phyloP scores from a whole-genome alignment of 2,888 invertebrate species.

The Branchipolynoe longqiensis region DNA sequence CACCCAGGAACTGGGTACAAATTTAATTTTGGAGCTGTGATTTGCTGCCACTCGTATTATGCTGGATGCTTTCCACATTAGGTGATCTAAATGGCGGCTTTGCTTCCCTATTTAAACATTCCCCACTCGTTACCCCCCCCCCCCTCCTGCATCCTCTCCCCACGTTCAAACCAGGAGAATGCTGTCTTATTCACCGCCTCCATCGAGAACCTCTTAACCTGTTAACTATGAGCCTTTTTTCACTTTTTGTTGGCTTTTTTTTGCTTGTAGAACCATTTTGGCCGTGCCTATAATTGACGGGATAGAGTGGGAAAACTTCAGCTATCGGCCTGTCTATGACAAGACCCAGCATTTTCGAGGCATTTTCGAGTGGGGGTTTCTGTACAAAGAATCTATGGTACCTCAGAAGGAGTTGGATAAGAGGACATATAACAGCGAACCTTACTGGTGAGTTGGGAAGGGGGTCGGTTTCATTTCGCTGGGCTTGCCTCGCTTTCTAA shows the following conservation, averaged over 20 bases:
- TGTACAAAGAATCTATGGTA: slow-evolving; percentile 98
- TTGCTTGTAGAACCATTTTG: slow-evolving; percentile 88
- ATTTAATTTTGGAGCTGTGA: too few relatives aligned
- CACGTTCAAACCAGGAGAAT: too few relatives aligned
- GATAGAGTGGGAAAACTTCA: slow-evolving; percentile 95
- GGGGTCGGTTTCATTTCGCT: not conserved
- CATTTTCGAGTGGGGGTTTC: slow-evolving; percentile 99
- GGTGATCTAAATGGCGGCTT: too few relatives aligned
- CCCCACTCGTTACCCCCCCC: too few relatives aligned
- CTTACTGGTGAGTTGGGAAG: slow-evolving; percentile 87
- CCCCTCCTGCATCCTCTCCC: too few relatives aligned
- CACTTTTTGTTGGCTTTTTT: not conserved
- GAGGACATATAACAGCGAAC: slow-evolving; percentile 92
- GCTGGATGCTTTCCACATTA: too few relatives aligned
- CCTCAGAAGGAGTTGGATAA: slow-evolving; percentile 90
- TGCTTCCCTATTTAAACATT: too few relatives aligned
- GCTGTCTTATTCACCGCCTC: too few relatives aligned
- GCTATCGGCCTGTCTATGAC: slow-evolving; percentile 96
- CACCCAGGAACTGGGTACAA: too few relatives aligned
- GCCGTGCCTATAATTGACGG: slow-evolving; percentile 99
- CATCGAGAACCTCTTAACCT: too few relatives aligned
- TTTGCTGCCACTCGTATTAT: too few relatives aligned
- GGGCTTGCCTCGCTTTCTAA: not conserved
- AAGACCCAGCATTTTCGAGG: slow-evolving; percentile 92
- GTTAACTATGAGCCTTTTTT: not conserved